A percentile compares a stretch with the other conserved stretches of the same genome.
phyloP scores from a whole-genome alignment of 1,140 invertebrate genomes.

The Cherax quadricarinatus region DNA sequence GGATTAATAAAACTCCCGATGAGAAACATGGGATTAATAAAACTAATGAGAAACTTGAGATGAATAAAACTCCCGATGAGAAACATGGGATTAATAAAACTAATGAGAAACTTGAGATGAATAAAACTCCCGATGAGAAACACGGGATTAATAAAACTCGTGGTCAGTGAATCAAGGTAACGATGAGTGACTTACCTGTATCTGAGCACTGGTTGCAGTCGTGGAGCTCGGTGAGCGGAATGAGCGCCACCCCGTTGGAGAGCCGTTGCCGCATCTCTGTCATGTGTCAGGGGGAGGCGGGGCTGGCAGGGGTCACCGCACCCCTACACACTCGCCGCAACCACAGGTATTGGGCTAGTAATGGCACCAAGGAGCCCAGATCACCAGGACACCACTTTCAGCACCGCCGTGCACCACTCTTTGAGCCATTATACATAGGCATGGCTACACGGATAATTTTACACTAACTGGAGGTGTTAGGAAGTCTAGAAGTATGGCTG shows the following conservation, averaged over 20 bases:
- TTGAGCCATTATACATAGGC: no score
- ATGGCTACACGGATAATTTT: no score
- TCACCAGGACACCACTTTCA: not conserved
- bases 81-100: not conserved
- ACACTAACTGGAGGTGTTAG: no score
- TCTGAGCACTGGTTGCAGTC: not conserved
- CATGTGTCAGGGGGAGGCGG: not conserved
- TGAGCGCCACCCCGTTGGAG: slow-evolving; percentile 47
- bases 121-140: not conserved
- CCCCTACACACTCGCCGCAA: no score
- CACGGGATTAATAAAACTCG: not conserved
- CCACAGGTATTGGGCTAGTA: no score
- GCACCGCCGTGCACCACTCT: not conserved
- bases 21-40: no score
- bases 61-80: not conserved
- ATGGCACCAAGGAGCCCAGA: no score
- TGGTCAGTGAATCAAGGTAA: not conserved
- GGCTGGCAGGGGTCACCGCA: no score
- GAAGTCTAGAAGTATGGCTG: no score
- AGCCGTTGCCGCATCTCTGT: slow-evolving; percentile 32
- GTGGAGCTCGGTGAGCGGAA: slow-evolving; percentile 25
- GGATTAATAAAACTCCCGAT: no score
- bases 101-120: no score
- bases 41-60: no score
- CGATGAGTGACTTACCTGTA: not conserved